phyloP scores from a whole-genome alignment of 2,113 vertebrate species.

The Diglossa brunneiventris region DNA sequence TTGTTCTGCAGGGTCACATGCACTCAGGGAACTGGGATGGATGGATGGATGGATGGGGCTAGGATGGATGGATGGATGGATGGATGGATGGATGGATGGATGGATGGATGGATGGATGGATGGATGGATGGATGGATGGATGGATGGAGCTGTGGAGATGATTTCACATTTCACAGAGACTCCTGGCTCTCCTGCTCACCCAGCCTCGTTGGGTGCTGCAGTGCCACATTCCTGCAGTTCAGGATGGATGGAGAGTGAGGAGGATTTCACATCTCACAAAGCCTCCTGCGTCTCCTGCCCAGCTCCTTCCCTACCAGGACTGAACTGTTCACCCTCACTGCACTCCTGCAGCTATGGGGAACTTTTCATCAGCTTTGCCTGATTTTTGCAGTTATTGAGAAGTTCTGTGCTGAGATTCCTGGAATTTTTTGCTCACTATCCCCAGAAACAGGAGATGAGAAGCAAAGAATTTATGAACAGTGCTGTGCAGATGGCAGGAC shows the following conservation, averaged over 20 bases:
- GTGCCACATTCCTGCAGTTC: no score
- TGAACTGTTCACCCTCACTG: neutral
- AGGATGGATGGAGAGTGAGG: no score
- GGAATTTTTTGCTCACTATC: neutral
- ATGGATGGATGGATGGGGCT: no score
- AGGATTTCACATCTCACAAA: no score
- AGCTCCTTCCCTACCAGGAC: neutral
- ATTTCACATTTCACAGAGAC: no score
- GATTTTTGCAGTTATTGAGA: neutral
- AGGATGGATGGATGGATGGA: no score
- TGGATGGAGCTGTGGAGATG: no score
- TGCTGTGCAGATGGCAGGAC: neutral
- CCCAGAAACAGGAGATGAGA: neutral
- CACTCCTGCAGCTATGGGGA: neutral
- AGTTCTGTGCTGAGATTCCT: neutral
- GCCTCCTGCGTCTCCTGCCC: neutral
- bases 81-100: no score
- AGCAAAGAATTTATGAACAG: neutral
- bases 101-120: no score
- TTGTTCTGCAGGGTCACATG: conserved; percentile 39
- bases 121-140: no score
- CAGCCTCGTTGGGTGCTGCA: no score
- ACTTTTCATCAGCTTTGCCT: neutral
- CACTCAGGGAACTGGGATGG: neutral
- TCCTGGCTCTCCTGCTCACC: no score